Evolutionary conservation across 2,888 invertebrate genomes (phyloP).

Genomic region (Tryphoninae sp.): DNA sequence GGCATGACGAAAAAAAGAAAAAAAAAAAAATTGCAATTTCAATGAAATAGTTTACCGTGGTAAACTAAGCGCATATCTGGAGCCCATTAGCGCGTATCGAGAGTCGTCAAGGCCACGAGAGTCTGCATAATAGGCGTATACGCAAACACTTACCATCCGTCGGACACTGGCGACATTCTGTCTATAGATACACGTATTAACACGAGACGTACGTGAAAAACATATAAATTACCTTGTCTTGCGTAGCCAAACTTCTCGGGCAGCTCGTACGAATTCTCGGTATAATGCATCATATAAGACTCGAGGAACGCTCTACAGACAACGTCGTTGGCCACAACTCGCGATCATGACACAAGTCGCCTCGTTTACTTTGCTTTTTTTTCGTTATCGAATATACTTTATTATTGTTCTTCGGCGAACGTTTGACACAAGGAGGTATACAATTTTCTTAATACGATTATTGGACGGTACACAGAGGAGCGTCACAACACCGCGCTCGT

Average conservation of each 20-base stretch:
- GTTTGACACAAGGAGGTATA: conserved; percentile 11
- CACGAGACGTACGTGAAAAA: conserved; percentile 55
- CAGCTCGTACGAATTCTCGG: conserved; percentile 73
- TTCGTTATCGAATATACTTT: conserved; percentile 14
- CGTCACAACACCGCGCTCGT: neutral
- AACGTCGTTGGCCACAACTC: conserved; percentile 71
- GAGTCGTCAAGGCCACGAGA: conserved; percentile 53
- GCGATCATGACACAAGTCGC: conserved; percentile 74
- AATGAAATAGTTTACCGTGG: conserved; percentile 27
- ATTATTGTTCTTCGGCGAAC: conserved; percentile 18
- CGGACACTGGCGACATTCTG: neutral
- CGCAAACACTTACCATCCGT: neutral
- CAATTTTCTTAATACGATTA: neutral
- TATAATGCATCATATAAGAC: conserved; percentile 75
- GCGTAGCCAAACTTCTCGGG: conserved; percentile 74
- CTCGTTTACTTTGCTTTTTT: conserved; percentile 10
- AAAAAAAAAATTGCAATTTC: neutral
- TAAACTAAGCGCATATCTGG: conserved; percentile 51
- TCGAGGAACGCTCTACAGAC: conserved; percentile 70
- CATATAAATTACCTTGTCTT: conserved; percentile 74
- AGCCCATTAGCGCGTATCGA: conserved; percentile 58
- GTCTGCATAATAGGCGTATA: neutral
- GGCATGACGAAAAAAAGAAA: neutral
- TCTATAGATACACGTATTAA: neutral
- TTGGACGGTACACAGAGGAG: conserved; percentile 5